Conservation (phyloP, 2,888 invertebrate species). For the Melanophora roralis region DNA sequence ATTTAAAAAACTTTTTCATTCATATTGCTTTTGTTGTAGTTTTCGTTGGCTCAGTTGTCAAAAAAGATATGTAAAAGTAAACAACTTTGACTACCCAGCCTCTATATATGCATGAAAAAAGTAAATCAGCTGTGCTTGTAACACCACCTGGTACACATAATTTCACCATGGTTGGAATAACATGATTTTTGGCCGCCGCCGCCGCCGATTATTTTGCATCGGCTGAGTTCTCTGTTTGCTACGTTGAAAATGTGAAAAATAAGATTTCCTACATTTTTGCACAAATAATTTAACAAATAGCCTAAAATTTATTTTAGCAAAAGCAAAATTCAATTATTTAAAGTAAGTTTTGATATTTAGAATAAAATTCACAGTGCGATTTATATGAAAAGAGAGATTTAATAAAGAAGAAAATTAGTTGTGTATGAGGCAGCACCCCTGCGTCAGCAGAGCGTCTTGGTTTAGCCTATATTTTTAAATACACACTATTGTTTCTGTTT, state of each 20-base stretch:
- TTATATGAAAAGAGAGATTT: not conserved
- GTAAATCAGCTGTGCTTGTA: too few relatives aligned
- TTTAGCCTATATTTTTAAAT: constrained; percentile 50
- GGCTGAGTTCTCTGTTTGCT: constrained; percentile 12
- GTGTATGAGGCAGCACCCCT: constrained; percentile 47
- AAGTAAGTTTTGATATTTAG: constrained; percentile 35
- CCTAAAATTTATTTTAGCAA: constrained; percentile 12
- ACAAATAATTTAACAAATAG: constrained; percentile 46
- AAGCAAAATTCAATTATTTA: constrained; percentile 5
- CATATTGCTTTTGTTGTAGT: too few relatives aligned
- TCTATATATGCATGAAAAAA: too few relatives aligned
- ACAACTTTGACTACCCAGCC: too few relatives aligned
- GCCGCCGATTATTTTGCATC: not conserved
- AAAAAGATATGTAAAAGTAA: too few relatives aligned
- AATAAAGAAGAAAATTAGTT: not conserved
- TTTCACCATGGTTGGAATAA: too few relatives aligned
- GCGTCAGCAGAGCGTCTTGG: constrained; percentile 29
- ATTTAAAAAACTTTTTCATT: too few relatives aligned
- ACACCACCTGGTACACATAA: too few relatives aligned
- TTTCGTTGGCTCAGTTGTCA: too few relatives aligned
- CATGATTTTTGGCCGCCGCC: too few relatives aligned
- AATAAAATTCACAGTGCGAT: not conserved
- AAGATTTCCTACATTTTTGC: constrained; percentile 54
- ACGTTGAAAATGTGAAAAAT: constrained; percentile 58
- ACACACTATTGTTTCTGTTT: constrained; percentile 5